phyloP scores from a whole-genome alignment of 2,888 invertebrate species.

The Aphidius colemani region DNA sequence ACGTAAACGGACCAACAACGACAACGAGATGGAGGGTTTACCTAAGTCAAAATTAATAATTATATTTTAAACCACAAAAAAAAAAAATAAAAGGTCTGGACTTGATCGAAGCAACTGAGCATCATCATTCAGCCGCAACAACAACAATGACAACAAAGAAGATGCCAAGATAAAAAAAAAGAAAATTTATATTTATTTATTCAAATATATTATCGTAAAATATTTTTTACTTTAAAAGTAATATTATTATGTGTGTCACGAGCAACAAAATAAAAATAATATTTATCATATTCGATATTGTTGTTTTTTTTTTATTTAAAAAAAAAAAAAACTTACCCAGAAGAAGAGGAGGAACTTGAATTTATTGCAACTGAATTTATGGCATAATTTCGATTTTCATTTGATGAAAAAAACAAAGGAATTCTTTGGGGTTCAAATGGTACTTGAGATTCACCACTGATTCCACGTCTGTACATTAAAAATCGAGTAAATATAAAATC shows the following conservation, averaged over 20 bases:
- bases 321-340: slow-evolving; percentile 15
- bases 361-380: slow-evolving; percentile 16
- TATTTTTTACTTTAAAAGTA: not conserved
- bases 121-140: too few species aligned
- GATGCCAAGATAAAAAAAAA: too few species aligned
- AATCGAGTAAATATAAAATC: too few species aligned
- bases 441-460: slow-evolving; percentile 7
- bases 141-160: too few species aligned
- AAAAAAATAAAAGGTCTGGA: too few species aligned
- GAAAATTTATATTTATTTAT: too few species aligned
- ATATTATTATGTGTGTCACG: not conserved
- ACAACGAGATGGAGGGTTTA: slow-evolving; percentile 12
- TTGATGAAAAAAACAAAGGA: slow-evolving; percentile 8
- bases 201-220: too few species aligned
- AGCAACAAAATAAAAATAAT: not conserved
- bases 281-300: not conserved
- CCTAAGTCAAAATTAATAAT: not conserved
- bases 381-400: slow-evolving; percentile 11
- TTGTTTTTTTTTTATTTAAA: not conserved
- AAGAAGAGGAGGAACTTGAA: slow-evolving; percentile 17
- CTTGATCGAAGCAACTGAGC: too few species aligned
- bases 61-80: too few species aligned
- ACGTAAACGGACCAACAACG: slow-evolving; percentile 31
- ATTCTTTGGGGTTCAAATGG: slow-evolving; percentile 20
- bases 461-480: not conserved